These are phyloP conservation scores for Hydractinia symbiolongicarpus DNA, from an alignment of 30 jellyfish, hydroid and myxozoan species.

Conservation along the genomic window DNA sequence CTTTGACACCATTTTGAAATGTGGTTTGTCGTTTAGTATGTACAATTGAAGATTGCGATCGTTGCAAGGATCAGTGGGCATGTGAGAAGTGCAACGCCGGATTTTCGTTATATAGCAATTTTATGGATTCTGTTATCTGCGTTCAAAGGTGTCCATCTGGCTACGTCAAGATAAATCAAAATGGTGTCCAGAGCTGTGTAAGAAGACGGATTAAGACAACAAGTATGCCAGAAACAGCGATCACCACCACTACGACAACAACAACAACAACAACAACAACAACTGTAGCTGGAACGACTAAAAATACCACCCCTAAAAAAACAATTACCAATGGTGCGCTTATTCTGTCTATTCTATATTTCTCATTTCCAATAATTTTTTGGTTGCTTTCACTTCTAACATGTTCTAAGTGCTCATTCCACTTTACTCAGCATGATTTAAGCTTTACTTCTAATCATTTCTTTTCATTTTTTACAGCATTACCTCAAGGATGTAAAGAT, in stretches of 20 bases:
- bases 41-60: neutral
- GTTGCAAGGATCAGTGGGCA: slow-evolving; percentile 1
- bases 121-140: slow-evolving; percentile 6
- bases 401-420: neutral
- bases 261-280: neutral
- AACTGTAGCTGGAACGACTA: neutral
- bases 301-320: neutral
- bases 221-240: neutral
- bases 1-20: neutral
- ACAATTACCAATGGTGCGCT: neutral
- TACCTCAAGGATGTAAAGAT: slow-evolving; percentile 26
- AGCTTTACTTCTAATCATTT: neutral
- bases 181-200: neutral
- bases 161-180: neutral
- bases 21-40: neutral
- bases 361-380: neutral
- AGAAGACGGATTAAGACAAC: neutral
- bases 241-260: neutral
- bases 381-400: neutral
- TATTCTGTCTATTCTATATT: neutral
- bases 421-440: neutral
- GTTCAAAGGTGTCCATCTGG: neutral
- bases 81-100: slow-evolving; percentile 2
- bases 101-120: neutral
- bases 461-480: neutral